phyloP scores from a whole-genome alignment of 2,113 vertebrate genomes.

The Gulo gulo region DNA sequence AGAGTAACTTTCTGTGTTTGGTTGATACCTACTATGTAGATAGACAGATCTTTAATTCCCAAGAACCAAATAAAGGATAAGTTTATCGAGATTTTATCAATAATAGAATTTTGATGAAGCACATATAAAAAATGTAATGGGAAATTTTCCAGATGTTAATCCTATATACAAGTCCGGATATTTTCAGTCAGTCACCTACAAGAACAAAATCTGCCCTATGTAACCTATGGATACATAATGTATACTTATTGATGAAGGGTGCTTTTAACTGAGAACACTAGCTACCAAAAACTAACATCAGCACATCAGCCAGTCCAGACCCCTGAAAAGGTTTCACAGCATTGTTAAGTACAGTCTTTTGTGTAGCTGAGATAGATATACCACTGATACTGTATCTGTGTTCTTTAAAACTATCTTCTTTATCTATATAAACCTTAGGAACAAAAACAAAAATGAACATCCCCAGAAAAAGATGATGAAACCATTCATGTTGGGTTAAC shows the following conservation, averaged over 20 bases:
- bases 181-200: neutral
- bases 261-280: neutral
- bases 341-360: neutral
- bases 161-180: neutral
- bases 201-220: neutral
- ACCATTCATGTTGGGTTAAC: neutral
- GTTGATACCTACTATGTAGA: neutral
- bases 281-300: neutral
- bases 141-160: neutral
- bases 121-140: neutral
- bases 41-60: neutral
- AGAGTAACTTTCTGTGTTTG: neutral
- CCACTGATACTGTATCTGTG: neutral
- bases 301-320: neutral
- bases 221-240: neutral
- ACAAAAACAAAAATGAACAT: neutral
- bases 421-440: neutral
- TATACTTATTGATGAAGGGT: neutral
- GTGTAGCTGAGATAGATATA: neutral
- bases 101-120: neutral
- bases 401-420: conserved; percentile 3
- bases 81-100: neutral
- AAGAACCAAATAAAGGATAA: neutral
- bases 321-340: neutral
- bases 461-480: neutral